phyloP scores from a whole-genome alignment of 2,113 vertebrate species.

The Alexandromys fortis region DNA sequence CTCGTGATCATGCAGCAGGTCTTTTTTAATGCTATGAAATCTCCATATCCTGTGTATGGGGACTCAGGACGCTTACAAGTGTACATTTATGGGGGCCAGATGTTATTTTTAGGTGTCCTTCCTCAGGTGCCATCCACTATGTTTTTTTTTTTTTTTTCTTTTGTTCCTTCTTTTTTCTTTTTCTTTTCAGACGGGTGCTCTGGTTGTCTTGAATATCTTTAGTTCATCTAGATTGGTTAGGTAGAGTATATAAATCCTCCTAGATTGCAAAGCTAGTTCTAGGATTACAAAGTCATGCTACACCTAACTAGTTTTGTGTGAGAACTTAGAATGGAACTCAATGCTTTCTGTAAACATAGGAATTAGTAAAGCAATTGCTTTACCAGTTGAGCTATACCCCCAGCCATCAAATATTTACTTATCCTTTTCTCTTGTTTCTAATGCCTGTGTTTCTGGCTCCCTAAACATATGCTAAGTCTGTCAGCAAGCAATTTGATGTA shows the following conservation, averaged over 20 bases:
- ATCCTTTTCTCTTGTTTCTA: background rate
- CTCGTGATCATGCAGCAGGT: background rate
- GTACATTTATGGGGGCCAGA: background rate
- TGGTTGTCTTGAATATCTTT: too few species aligned
- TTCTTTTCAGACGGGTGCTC: background rate
- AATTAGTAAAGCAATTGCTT: background rate
- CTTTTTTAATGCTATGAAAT: background rate
- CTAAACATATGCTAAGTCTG: constrained; percentile 18
- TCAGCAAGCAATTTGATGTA: background rate
- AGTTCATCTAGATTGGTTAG: background rate
- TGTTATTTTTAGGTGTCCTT: background rate
- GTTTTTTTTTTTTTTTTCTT: too few species aligned
- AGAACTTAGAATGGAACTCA: background rate
- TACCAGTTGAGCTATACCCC: background rate
- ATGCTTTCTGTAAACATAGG: background rate
- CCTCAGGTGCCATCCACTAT: background rate
- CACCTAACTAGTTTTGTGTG: background rate
- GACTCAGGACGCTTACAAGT: background rate
- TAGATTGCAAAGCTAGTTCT: background rate
- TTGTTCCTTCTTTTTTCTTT: too few species aligned
- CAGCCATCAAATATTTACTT: background rate
- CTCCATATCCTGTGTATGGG: background rate
- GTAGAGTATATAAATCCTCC: background rate
- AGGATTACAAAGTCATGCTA: background rate
- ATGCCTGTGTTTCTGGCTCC: background rate